Conservation (phyloP, 2,888 invertebrate genomes). For the Plutella xylostella region DNA sequence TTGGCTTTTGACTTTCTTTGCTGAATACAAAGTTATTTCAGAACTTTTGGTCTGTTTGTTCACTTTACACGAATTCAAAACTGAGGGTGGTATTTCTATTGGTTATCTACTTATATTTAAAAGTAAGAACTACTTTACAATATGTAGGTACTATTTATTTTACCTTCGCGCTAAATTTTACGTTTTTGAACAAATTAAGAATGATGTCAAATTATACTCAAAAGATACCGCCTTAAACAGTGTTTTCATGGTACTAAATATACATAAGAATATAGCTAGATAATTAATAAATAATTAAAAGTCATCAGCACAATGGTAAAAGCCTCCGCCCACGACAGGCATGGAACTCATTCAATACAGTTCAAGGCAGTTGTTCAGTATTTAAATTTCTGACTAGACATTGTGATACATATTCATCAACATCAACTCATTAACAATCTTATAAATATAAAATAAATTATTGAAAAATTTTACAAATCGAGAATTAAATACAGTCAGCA, state of each 20-base stretch:
- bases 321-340: background rate
- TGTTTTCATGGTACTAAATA: background rate
- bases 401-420: background rate
- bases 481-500: background rate
- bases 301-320: background rate
- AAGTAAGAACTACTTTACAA: no score
- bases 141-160: no score
- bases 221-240: background rate
- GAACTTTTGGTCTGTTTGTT: no score
- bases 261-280: background rate
- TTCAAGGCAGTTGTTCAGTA: constrained; percentile 2
- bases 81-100: no score
- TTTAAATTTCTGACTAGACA: background rate
- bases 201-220: background rate
- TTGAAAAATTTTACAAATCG: no score
- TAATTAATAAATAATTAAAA: background rate
- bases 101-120: no score
- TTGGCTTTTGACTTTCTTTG: no score
- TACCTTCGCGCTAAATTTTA: no score
- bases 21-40: no score
- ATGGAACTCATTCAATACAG: background rate
- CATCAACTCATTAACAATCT: background rate
- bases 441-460: no score
- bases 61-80: no score
- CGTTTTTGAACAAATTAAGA: no score